Percentiles rank a stretch among this genome's conserved stretches.
Conservation (phyloP, 2,888 invertebrate species). For the Eupithecia inturbata region DNA sequence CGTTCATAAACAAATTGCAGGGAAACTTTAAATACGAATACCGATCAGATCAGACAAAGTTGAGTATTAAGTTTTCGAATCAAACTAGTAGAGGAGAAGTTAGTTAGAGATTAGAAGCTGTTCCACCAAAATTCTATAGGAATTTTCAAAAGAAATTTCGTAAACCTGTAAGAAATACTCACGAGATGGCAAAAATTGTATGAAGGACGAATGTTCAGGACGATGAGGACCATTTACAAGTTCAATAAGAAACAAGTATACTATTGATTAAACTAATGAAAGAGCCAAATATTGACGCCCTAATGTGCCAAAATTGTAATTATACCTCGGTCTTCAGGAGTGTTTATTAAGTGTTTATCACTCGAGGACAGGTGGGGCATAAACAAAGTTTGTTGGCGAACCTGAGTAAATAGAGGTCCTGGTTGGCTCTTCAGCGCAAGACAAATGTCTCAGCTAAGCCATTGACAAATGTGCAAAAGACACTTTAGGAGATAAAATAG, state of each 20-base stretch:
- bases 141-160: background rate
- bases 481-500: background rate
- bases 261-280: background rate
- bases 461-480: conserved; percentile 48
- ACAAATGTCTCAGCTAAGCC: conserved; percentile 44
- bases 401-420: conserved; percentile 63
- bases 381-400: conserved; percentile 62
- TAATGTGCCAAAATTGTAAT: conserved; percentile 42
- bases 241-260: background rate
- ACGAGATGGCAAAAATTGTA: background rate
- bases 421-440: conserved; percentile 44
- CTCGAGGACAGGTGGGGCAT: conserved; percentile 59
- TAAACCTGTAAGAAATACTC: background rate
- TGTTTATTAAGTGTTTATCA: conserved; percentile 59
- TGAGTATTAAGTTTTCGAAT: background rate
- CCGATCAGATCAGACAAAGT: background rate
- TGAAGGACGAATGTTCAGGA: background rate
- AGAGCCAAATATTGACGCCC: background rate
- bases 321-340: conserved; percentile 39
- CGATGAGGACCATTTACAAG: background rate
- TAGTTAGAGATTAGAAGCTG: no score
- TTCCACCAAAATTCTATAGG: background rate
- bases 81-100: background rate
- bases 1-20: background rate
- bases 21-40: conserved; percentile 6